phyloP scores from a whole-genome alignment of 2,888 invertebrate genomes.

The Pyrgus malvae region DNA sequence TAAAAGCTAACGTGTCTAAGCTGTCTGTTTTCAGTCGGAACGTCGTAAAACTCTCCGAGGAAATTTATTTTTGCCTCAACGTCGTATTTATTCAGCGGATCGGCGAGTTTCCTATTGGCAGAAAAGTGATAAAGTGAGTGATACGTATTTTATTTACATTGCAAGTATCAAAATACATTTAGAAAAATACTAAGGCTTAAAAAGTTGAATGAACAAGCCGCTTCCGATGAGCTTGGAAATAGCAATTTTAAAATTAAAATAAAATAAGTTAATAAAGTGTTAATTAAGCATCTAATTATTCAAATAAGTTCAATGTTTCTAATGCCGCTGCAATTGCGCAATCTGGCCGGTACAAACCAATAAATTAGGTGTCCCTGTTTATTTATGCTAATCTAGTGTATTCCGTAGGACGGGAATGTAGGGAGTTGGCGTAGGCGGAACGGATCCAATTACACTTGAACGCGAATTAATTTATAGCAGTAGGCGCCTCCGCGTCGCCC shows the following conservation, averaged over 20 bases:
- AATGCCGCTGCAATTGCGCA: slow-evolving; percentile 19
- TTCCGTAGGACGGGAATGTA: slow-evolving; percentile 35
- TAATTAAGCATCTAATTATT: background rate
- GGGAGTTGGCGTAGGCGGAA: slow-evolving; percentile 56
- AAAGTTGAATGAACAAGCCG: no score
- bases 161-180: no score
- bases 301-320: slow-evolving; percentile 4
- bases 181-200: no score
- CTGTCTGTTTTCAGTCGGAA: slow-evolving; percentile 8
- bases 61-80: slow-evolving; percentile 15
- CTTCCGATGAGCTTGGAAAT: no score
- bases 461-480: slow-evolving; percentile 66
- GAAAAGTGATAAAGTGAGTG: background rate
- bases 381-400: slow-evolving; percentile 34
- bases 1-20: slow-evolving; percentile 33
- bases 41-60: slow-evolving; percentile 9
- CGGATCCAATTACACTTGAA: slow-evolving; percentile 68
- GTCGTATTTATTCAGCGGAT: slow-evolving; percentile 4
- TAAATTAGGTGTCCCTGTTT: slow-evolving; percentile 29
- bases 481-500: slow-evolving; percentile 49
- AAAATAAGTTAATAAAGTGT: background rate
- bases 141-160: no score
- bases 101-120: background rate
- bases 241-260: background rate
- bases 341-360: slow-evolving; percentile 28